phyloP scores from a whole-genome alignment of 2,888 invertebrate genomes.

The Stenurella melanura region DNA sequence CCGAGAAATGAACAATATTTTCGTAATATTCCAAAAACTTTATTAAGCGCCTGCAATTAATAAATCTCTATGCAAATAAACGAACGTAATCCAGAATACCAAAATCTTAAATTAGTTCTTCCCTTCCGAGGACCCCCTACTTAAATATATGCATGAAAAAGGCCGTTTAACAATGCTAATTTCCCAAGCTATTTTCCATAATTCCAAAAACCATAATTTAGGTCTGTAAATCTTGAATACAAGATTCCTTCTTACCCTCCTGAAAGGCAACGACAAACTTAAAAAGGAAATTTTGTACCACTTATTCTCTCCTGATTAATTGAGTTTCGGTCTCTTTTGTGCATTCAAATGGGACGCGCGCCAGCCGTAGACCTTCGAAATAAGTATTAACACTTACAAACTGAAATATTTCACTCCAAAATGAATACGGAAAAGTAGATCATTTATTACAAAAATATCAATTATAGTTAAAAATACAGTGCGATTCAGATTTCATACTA shows the following conservation, averaged over 20 bases:
- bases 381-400: background rate
- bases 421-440: background rate
- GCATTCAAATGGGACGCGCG: conserved; percentile 24
- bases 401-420: background rate
- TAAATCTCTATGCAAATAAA: conserved; percentile 37
- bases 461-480: too few relatives aligned
- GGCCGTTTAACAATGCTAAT: conserved; percentile 42
- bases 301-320: conserved; percentile 37
- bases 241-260: conserved; percentile 11
- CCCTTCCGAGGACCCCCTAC: conserved; percentile 25
- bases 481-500: too few relatives aligned
- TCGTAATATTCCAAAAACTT: conserved; percentile 24
- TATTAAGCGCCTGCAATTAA: conserved; percentile 31
- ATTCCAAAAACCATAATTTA: conserved; percentile 43
- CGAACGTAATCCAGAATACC: conserved; percentile 34
- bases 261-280: conserved; percentile 33
- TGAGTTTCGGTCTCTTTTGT: conserved; percentile 29
- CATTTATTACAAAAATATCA: background rate
- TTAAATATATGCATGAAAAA: conserved; percentile 41
- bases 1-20: conserved; percentile 12
- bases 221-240: conserved; percentile 34
- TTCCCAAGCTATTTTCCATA: conserved; percentile 41
- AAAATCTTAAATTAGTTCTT: conserved; percentile 41
- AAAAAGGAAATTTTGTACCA: conserved; percentile 38
- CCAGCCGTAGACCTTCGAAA: background rate